Percentiles rank a stretch among this genome's conserved stretches.
These are phyloP conservation scores for Pseudomugil tenellus DNA, from an alignment of 2,797 vertebrate species.

Conservation along the genomic window DNA sequence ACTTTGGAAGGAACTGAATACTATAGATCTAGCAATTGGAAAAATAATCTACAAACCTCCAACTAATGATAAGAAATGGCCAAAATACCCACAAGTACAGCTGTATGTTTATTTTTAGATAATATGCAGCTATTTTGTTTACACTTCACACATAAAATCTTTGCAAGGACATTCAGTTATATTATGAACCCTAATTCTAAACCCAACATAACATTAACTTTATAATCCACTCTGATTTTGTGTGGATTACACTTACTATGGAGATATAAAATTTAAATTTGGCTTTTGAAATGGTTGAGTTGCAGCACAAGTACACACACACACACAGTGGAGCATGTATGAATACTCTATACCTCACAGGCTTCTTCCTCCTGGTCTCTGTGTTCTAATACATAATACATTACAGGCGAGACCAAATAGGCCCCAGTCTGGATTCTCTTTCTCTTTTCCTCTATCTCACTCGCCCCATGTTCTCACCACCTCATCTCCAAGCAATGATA, in stretches of 20 bases:
- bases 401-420: slow-evolving; percentile 69
- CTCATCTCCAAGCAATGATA: slow-evolving; percentile 17
- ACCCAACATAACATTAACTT: neutral
- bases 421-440: slow-evolving; percentile 17
- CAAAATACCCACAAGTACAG: no score
- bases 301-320: slow-evolving; percentile 13
- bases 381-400: slow-evolving; percentile 76
- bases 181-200: neutral
- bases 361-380: slow-evolving; percentile 59
- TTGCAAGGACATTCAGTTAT: no score
- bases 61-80: no score
- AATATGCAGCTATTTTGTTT: no score
- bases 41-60: no score
- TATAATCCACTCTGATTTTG: neutral
- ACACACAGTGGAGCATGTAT: slow-evolving; percentile 31
- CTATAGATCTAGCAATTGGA: no score
- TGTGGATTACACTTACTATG: neutral
- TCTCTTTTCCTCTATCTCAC: neutral
- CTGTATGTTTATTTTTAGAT: no score
- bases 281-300: neutral
- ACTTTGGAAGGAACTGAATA: no score
- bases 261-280: slow-evolving; percentile 9
- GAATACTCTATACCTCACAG: slow-evolving; percentile 51
- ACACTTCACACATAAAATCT: no score
- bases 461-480: slow-evolving; percentile 22